phyloP scores from a whole-genome alignment of 2,113 vertebrate genomes.

The Sapayoa aenigma region DNA sequence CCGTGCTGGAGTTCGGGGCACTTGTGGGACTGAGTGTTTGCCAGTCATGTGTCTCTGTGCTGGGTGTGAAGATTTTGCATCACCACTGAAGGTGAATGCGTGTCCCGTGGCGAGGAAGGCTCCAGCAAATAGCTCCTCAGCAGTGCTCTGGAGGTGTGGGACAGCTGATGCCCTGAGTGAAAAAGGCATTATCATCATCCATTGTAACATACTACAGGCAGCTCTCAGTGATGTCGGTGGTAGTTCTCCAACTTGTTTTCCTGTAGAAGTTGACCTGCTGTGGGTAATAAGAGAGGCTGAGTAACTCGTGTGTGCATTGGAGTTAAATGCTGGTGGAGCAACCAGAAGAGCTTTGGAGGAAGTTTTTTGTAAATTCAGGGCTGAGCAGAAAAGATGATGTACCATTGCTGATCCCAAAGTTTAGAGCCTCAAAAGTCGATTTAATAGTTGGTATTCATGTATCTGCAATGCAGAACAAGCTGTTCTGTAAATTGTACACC shows the following conservation, averaged over 20 bases:
- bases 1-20: background rate
- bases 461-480: background rate
- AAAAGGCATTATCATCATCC: background rate
- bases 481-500: background rate
- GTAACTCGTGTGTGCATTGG: fast-evolving
- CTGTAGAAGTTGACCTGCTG: background rate
- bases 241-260: background rate
- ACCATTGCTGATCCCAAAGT: background rate
- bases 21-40: fast-evolving
- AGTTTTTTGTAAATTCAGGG: background rate
- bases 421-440: background rate
- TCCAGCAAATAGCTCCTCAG: background rate
- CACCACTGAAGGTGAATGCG: fast-evolving
- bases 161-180: background rate
- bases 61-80: background rate
- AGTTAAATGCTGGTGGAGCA: background rate
- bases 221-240: background rate
- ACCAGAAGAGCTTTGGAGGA: background rate
- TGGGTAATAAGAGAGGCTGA: background rate
- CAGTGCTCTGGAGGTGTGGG: background rate
- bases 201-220: fast-evolving
- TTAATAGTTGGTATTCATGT: background rate
- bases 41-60: background rate
- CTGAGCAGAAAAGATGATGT: background rate
- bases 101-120: background rate